Conservation (phyloP, 2,797 vertebrate genomes). For the Carapus acus region DNA sequence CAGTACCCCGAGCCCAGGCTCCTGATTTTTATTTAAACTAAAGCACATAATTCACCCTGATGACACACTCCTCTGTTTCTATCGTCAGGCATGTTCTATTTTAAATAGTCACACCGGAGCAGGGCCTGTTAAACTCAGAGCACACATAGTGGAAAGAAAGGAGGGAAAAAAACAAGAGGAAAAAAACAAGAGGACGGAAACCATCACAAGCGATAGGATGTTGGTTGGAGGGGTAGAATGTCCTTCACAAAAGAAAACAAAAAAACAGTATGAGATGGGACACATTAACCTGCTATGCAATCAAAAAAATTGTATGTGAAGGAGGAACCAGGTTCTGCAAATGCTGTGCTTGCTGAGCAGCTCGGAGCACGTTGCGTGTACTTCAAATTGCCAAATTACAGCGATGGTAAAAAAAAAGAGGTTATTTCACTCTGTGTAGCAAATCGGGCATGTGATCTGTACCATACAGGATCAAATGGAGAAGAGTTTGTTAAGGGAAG, state of each 20-base stretch:
- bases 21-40: constrained; percentile 62
- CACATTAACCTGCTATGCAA: constrained; percentile 10
- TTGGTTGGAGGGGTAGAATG: no score
- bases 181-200: constrained; percentile 1
- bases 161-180: no score
- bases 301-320: neutral
- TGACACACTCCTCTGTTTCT: constrained; percentile 43
- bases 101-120: constrained; percentile 33
- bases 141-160: no score
- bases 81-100: constrained; percentile 21
- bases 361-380: constrained; percentile 36
- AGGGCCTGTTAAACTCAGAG: constrained; percentile 2
- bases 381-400: constrained; percentile 50
- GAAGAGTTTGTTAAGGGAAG: constrained; percentile 24
- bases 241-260: no score
- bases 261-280: constrained; percentile 17
- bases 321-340: constrained; percentile 15
- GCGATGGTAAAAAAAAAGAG: constrained; percentile 49
- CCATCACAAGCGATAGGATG: no score
- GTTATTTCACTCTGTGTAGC: constrained; percentile 47
- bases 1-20: constrained; percentile 9
- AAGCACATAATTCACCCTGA: constrained; percentile 54
- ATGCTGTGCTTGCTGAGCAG: constrained; percentile 15
- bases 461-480: constrained; percentile 37
- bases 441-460: constrained; percentile 48